A percentile compares a stretch with the other conserved stretches of the same genome.
These are phyloP conservation scores for Falco punctatus DNA, from an alignment of 2,113 vertebrate species.

Conservation along the genomic window DNA sequence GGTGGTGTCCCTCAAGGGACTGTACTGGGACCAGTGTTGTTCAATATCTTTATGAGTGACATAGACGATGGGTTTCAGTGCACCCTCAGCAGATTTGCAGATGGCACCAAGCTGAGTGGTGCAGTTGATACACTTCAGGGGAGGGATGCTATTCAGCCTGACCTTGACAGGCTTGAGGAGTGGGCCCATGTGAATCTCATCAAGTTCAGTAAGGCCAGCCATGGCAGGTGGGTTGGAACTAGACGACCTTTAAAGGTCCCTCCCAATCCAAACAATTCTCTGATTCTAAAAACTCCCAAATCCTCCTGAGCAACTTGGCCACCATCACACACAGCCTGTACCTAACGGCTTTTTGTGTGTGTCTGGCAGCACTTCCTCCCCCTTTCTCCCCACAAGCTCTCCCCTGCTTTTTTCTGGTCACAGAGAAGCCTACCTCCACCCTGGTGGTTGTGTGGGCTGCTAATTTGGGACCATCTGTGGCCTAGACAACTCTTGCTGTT, in stretches of 20 bases:
- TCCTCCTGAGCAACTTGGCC: background rate
- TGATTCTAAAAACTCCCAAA: background rate
- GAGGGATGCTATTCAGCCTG: too few relatives aligned
- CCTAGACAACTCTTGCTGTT: background rate
- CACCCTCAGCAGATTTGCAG: background rate
- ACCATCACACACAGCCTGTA: rapidly evolving
- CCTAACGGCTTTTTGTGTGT: rapidly evolving
- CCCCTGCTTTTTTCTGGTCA: background rate
- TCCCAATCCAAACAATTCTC: background rate
- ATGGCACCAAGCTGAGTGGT: background rate
- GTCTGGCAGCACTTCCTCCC: background rate
- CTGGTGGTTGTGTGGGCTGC: background rate
- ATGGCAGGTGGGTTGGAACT: background rate
- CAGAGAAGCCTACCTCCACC: background rate
- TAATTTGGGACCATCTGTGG: background rate
- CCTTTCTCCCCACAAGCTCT: background rate
- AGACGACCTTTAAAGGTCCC: background rate
- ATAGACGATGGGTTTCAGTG: background rate
- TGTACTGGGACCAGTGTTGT: rapidly evolving
- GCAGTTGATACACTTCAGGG: background rate
- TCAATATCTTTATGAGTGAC: background rate
- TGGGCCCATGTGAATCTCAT: too few relatives aligned
- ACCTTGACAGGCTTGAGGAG: too few relatives aligned
- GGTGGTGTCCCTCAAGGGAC: background rate
- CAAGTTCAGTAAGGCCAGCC: too few relatives aligned